Conservation (phyloP, 1,140 invertebrate species). For the Heterodera schachtii region DNA sequence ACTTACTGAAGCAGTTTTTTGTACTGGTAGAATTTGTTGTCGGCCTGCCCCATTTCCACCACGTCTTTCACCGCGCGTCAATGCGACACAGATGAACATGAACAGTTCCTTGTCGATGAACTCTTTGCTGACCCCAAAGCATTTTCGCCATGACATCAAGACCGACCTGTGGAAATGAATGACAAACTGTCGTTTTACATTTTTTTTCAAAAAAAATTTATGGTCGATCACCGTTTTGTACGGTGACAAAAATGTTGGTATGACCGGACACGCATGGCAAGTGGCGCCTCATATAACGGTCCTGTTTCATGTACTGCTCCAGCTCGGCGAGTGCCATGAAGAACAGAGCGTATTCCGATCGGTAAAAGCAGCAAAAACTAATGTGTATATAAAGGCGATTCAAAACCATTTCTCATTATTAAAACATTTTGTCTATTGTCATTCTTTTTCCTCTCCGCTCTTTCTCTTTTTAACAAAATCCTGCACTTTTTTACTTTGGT, state of each 20-base stretch:
- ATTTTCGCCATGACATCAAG: slow-evolving; percentile 79
- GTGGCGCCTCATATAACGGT: slow-evolving; percentile 88
- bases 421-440: no score
- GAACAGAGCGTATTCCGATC: slow-evolving; percentile 95
- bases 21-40: slow-evolving; percentile 92
- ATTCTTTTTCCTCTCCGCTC: no score
- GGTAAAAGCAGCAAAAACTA: slow-evolving; percentile 90
- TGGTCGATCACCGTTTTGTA: slow-evolving; percentile 58
- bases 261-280: slow-evolving; percentile 94
- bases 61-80: slow-evolving; percentile 84
- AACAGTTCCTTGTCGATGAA: slow-evolving; percentile 90
- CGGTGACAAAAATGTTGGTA: slow-evolving; percentile 84
- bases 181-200: no score
- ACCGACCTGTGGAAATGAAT: slow-evolving; percentile 52
- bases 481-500: no score
- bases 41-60: slow-evolving; percentile 91
- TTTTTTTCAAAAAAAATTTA: no score
- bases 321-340: slow-evolving; percentile 81
- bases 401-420: no score
- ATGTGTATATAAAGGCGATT: no score
- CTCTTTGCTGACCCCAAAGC: slow-evolving; percentile 90
- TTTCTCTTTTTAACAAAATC: no score
- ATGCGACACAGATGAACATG: slow-evolving; percentile 95
- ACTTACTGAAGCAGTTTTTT: slow-evolving; percentile 69
- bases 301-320: slow-evolving; percentile 75